phyloP scores from a whole-genome alignment of 1,140 invertebrate genomes.

The Zaprionus kolodkinae region DNA sequence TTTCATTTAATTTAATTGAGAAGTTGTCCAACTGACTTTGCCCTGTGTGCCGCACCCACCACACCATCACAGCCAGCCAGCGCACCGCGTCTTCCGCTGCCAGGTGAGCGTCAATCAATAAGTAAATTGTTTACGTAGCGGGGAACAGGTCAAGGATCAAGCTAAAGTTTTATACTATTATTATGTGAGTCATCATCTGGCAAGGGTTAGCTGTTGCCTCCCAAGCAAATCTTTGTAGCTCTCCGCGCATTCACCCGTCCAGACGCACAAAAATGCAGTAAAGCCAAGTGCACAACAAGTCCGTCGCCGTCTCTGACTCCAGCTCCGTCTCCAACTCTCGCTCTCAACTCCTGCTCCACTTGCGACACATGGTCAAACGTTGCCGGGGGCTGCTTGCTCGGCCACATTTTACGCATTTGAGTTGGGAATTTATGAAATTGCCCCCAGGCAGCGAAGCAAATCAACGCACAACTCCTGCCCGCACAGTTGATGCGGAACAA shows the following conservation, averaged over 20 bases:
- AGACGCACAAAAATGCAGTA: conserved; percentile 67
- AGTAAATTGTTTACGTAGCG: conserved; percentile 16
- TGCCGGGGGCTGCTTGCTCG: conserved; percentile 36
- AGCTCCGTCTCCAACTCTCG: not conserved
- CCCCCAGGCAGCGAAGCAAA: conserved; percentile 61
- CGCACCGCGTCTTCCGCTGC: not conserved
- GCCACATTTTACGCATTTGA: conserved; percentile 76
- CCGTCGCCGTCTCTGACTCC: not conserved
- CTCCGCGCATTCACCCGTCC: not conserved
- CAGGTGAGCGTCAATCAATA: conserved; percentile 64
- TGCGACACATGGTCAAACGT: conserved; percentile 17
- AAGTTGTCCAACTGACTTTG: conserved; percentile 58
- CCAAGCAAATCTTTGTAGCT: not conserved
- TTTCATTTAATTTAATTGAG: conserved; percentile 74
- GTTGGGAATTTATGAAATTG: conserved; percentile 76
- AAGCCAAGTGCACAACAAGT: not conserved
- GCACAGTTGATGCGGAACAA: conserved; percentile 40
- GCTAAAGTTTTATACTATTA: not conserved
- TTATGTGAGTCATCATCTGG: conserved; percentile 1
- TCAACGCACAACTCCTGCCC: conserved; percentile 39
- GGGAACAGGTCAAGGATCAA: conserved; percentile 28
- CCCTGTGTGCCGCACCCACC: conserved; percentile 5
- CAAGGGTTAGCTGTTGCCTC: not conserved
- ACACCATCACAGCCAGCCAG: not conserved
- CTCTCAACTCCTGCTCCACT: not conserved